Base-by-base conservation (phyloP, 1,140 invertebrate species). In the Hypothenemus hampei region DNA sequence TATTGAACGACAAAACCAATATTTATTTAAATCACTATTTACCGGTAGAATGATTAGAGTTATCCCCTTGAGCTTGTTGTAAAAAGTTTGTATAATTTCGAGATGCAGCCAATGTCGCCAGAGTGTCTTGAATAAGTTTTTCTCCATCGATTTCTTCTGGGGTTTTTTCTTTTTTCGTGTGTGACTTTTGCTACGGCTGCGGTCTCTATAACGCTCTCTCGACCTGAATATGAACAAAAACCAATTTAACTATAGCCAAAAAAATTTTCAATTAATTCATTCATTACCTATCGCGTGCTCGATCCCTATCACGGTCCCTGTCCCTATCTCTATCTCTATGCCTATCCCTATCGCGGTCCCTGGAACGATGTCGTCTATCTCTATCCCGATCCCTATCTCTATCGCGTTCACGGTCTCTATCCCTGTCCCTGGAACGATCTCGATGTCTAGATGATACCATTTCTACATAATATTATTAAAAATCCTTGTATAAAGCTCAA, bases 181-280 rank as follows among this genome's bases (percentile, higher is more conserved):
- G 24, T 73, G 72, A 52, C 65, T 65, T 8, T 62, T 58, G 39
- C 62, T 62, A 63, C 66, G 60, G 22, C 66, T 64, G 11, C 71
- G 63, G 39, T 76, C 75, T 44, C 75, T 70, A n/a, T 77, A 73
- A 23, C 77, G 70, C 10, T 76, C 72, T 58, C 77, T 75, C 15
- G 76, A 16, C 22, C 18, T 20, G n/a, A 21, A 43, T 21, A 11
- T 43, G 3, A 43, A 6, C n/a, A 18, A 13, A 31, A 18, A 3
- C 10, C 5, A 19, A 37, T 13, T 50, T 13, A 15, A 13, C 6
- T 19, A 13, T 8, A 50, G 71, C 44, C 19, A 43, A 43, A 19
- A n/a, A 37, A 3, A 18, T n/a, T 6, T 7, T 37, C 7, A 8
- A n/a, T 37, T 11, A 37, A 18, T 8, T 37, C 16, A 16, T 13